phyloP scores from a whole-genome alignment of 2,797 vertebrate species.

The Scarus forsteni region DNA sequence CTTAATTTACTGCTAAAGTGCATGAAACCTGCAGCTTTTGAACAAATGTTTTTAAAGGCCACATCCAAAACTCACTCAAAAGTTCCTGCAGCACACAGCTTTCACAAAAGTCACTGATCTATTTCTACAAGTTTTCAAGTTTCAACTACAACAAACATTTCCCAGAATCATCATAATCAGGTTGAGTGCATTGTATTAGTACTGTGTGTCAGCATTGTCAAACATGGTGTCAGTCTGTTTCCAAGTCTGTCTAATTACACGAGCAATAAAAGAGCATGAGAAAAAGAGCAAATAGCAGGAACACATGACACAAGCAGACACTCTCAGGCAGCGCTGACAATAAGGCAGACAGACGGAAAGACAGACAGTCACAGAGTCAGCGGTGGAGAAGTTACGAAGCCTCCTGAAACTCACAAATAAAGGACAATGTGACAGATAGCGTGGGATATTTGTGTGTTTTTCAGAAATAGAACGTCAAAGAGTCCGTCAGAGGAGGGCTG shows the following conservation, averaged over 20 bases:
- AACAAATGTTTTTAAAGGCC: not conserved
- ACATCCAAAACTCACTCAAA: not conserved
- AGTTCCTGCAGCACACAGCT: not conserved
- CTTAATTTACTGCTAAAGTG: no score
- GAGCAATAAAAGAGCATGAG: constrained; percentile 20
- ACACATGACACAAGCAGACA: constrained; percentile 43
- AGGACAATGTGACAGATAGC: constrained; percentile 66
- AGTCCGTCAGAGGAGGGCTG: constrained; percentile 40
- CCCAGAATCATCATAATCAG: constrained; percentile 20
- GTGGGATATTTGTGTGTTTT: constrained; percentile 54
- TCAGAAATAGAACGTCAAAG: constrained; percentile 52
- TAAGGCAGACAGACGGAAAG: constrained; percentile 44
- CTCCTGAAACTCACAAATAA: constrained; percentile 51
- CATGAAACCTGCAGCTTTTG: not conserved
- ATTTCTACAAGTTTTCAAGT: constrained; percentile 16
- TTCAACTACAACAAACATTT: constrained; percentile 1
- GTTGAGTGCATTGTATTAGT: constrained; percentile 28
- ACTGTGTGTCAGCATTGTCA: constrained; percentile 43
- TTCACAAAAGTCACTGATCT: not conserved
- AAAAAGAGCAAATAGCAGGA: constrained; percentile 30
- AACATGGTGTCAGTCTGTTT: constrained; percentile 33
- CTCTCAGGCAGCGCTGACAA: constrained; percentile 28
- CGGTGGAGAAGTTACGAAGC: constrained; percentile 59
- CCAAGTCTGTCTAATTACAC: constrained; percentile 54
- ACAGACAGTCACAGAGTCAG: constrained; percentile 44